Evolutionary conservation across 2,113 vertebrate species (phyloP).

Genomic region (Scopus umbretta): DNA sequence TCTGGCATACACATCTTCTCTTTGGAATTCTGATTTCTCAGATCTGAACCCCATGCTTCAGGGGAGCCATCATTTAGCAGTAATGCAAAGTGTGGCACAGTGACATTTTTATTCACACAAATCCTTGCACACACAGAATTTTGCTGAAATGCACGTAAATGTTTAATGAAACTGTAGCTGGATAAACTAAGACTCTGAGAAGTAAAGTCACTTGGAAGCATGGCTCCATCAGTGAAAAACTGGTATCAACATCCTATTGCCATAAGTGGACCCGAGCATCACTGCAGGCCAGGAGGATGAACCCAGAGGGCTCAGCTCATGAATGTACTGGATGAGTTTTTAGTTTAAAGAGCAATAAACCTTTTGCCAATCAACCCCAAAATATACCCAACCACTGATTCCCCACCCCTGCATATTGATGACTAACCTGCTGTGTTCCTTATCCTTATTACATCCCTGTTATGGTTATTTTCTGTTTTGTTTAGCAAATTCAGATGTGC

Average conservation of each 20-base stretch:
- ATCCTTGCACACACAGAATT: neutral
- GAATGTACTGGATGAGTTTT: neutral
- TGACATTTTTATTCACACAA: neutral
- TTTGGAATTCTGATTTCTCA: neutral
- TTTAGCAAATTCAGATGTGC: neutral
- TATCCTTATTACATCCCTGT: neutral
- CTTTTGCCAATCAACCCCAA: neutral
- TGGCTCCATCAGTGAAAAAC: neutral
- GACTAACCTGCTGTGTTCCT: neutral
- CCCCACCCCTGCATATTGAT: neutral
- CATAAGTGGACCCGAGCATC: accelerated
- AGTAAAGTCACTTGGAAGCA: neutral
- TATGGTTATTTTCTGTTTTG: neutral
- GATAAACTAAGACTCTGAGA: neutral
- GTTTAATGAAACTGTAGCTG: neutral
- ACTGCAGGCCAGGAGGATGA: neutral
- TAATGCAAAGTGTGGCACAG: neutral
- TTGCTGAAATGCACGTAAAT: neutral
- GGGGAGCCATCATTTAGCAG: neutral
- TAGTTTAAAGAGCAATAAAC: neutral
- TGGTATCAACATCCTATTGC: neutral
- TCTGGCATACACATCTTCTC: neutral
- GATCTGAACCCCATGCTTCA: neutral
- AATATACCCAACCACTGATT: neutral
- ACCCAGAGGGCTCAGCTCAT: neutral